These are phyloP conservation scores for Plotosus lineatus DNA, from an alignment of 2,113 vertebrate species.

Conservation along the genomic window DNA sequence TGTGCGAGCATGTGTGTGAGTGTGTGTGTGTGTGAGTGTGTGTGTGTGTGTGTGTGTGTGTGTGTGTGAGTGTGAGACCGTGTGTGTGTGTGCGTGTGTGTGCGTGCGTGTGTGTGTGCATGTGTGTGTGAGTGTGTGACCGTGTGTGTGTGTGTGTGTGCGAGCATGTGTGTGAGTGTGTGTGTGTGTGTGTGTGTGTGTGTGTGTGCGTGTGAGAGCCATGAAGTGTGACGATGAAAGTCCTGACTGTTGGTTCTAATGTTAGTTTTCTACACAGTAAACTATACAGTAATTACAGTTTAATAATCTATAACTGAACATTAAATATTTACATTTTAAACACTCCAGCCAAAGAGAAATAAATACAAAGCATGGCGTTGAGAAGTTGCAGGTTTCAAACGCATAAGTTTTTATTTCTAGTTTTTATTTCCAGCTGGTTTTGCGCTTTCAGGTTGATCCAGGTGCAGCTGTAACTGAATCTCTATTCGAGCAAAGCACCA, in stretches of 20 bases:
- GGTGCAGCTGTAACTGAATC: neutral
- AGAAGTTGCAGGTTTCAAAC: neutral
- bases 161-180: too few species aligned
- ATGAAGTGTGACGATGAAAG: neutral
- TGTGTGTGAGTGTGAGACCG: neutral
- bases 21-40: neutral
- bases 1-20: neutral
- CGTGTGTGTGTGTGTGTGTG: too few species aligned
- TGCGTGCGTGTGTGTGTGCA: too few species aligned
- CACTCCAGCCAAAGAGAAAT: neutral
- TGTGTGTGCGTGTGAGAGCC: neutral
- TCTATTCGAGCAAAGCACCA: neutral
- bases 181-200: too few species aligned
- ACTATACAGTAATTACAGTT: neutral
- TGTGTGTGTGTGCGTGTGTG: too few species aligned
- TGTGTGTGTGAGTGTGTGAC: too few species aligned
- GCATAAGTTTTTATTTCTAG: too few species aligned
- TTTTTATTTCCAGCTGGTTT: too few species aligned
- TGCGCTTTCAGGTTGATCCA: neutral
- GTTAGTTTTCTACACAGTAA: neutral
- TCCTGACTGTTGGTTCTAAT: neutral
- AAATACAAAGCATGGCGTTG: neutral
- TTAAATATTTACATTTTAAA: neutral
- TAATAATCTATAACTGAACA: neutral
- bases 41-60: neutral